phyloP scores from a whole-genome alignment of 2,797 vertebrate species.

The Tragelaphus oryx region DNA sequence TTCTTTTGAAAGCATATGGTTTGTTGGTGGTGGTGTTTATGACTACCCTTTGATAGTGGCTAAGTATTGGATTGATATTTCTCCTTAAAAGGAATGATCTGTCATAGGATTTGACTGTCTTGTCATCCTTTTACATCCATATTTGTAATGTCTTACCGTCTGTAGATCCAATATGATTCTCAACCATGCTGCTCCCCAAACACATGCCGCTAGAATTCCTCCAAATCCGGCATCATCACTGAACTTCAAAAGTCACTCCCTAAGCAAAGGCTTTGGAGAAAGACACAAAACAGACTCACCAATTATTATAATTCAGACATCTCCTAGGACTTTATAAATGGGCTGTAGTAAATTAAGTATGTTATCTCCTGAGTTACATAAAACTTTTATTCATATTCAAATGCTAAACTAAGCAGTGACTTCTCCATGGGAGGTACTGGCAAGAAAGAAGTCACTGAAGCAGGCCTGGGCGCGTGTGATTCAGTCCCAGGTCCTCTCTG shows the following conservation, averaged over 20 bases:
- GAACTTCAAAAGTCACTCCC: slow-evolving; percentile 57
- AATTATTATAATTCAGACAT: slow-evolving; percentile 52
- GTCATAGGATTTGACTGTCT: not conserved
- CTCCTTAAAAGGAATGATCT: slow-evolving; percentile 18
- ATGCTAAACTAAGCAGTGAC: slow-evolving; percentile 36
- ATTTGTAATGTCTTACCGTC: not conserved
- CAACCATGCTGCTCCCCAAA: not conserved
- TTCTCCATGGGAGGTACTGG: slow-evolving; percentile 47
- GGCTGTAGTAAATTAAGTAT: slow-evolving; percentile 53
- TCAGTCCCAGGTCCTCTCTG: not conserved
- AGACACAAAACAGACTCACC: slow-evolving; percentile 60
- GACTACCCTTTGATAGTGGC: not conserved
- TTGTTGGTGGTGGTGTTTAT: not conserved
- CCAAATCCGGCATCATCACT: not conserved
- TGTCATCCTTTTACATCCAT: not conserved
- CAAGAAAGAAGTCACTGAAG: not conserved
- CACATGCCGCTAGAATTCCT: slow-evolving; percentile 30
- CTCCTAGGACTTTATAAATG: slow-evolving; percentile 49
- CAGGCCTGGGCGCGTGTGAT: not conserved
- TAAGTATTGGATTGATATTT: not conserved
- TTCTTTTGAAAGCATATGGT: not conserved
- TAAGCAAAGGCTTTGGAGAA: slow-evolving; percentile 50
- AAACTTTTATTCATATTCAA: slow-evolving; percentile 58
- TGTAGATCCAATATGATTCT: not conserved
- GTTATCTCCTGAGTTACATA: slow-evolving; percentile 48